These are phyloP conservation scores for Betta splendens DNA, from an alignment of 2,797 vertebrate species.

Conservation along the genomic window DNA sequence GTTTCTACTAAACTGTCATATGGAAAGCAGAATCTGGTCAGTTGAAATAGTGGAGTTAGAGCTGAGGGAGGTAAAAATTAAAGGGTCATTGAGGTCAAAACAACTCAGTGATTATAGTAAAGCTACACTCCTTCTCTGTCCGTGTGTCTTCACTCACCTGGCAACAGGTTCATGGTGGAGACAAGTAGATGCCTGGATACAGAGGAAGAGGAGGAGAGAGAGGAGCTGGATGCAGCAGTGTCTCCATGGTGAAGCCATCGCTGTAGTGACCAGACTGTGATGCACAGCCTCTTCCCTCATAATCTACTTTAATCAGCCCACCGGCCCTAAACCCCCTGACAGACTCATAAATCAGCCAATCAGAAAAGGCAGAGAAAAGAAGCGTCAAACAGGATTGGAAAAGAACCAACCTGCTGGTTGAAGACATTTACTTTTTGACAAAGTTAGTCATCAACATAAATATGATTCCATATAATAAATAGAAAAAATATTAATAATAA, in stretches of 20 bases:
- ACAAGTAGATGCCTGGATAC: conserved; percentile 29
- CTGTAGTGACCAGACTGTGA: conserved; percentile 40
- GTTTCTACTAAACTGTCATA: neutral
- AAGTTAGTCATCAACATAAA: conserved; percentile 13
- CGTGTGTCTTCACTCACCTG: conserved; percentile 44
- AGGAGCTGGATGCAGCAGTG: conserved; percentile 43
- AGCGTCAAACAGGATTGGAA: neutral
- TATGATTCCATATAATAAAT: conserved; percentile 23
- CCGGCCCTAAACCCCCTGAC: conserved; percentile 44
- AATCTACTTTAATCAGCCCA: conserved; percentile 72
- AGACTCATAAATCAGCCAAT: conserved; percentile 49
- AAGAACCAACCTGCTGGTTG: conserved; percentile 6
- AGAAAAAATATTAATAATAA: too few species aligned
- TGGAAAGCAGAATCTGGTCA: too few species aligned
- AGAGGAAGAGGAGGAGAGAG: conserved; percentile 36
- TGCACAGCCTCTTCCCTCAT: conserved; percentile 36
- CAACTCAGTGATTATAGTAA: neutral
- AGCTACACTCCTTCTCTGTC: neutral
- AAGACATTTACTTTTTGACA: conserved; percentile 1
- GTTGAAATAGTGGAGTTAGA: conserved; percentile 21
- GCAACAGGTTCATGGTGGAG: conserved; percentile 9
- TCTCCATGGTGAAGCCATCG: conserved; percentile 63
- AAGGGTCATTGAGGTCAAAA: conserved; percentile 10
- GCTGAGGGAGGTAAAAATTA: conserved; percentile 51
- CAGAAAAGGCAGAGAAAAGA: conserved; percentile 10